Base-by-base conservation (phyloP, 2,888 invertebrate species). In the Microplitis deprimator region DNA sequence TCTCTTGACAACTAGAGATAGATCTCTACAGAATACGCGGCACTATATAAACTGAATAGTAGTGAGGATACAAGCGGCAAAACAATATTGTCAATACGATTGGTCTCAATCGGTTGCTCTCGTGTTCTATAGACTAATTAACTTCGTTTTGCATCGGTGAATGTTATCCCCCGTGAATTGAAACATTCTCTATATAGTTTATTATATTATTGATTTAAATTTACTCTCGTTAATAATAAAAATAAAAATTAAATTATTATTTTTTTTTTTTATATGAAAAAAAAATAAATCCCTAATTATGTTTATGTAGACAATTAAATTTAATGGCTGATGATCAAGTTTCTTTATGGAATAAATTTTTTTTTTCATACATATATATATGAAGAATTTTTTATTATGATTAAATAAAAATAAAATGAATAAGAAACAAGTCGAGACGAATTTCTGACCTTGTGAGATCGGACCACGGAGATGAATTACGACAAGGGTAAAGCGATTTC, bases 401-500 rank as follows among this genome's bases (percentile, higher is more conserved):
- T 29, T 29, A 62, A n/a, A 1, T 8, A 13, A n/a, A 17, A 20
- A 69, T 50, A 50, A 20, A 41, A 20, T 41, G 17, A 59, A 69
- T 20, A 38, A 70, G 70, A 10, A 70, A 8, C 38, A 69, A 69
- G 75, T 75, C 68, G 73, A 68, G 70, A 69, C 75, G 67, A 78
- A 78, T 71, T 65, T 75, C 59, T 39, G 77, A 75, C 62, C 62
- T 62, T 70, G 69, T 73, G 61, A 71, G 77, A 79, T 79, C 79
- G 82, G 82, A 81, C 81, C 81, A 76, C 82, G 83, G 83, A 85
- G 84, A 85, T 85, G 85, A 84, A 83, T 83, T 85, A 85, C 81
- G 83, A 41, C 77, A 79, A 81, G 79, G 82, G 81, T 84, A 85
- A 86, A 86, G 83, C 83, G 82, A 86, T 86, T 86, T 83, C 83